Percentiles rank a stretch among this genome's conserved stretches.
phyloP scores from a whole-genome alignment of 2,888 invertebrate genomes.

The Epirrhoe tristata region DNA sequence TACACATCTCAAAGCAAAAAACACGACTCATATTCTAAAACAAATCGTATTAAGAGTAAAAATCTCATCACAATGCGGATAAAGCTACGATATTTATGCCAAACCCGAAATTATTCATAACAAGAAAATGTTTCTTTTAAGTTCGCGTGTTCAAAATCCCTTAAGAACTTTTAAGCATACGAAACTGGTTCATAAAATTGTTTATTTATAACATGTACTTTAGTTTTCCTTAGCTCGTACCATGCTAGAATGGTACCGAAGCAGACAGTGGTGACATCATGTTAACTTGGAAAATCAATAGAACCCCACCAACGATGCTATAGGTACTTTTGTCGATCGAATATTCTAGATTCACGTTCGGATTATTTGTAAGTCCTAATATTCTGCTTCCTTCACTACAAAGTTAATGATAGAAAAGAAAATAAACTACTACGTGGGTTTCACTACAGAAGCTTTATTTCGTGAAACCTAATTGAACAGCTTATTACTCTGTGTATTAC shows the following conservation, averaged over 20 bases:
- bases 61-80: neutral
- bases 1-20: no score
- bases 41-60: neutral
- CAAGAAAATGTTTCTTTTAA: constrained; percentile 10
- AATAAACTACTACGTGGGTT: constrained; percentile 6
- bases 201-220: constrained; percentile 14
- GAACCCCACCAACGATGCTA: constrained; percentile 7
- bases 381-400: no score
- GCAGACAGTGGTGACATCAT: constrained; percentile 18
- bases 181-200: constrained; percentile 14
- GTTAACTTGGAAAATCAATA: constrained; percentile 22
- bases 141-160: constrained; percentile 27
- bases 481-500: constrained; percentile 55
- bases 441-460: neutral
- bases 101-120: constrained; percentile 15
- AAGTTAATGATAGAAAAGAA: no score
- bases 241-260: constrained; percentile 17
- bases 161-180: constrained; percentile 17
- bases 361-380: neutral
- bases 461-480: constrained; percentile 24
- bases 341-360: neutral
- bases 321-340: neutral
- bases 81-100: neutral
- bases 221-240: constrained; percentile 19
- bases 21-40: no score